Evolutionary conservation across 2,113 vertebrate species (phyloP).

Genomic region (Chaetops frenatus): DNA sequence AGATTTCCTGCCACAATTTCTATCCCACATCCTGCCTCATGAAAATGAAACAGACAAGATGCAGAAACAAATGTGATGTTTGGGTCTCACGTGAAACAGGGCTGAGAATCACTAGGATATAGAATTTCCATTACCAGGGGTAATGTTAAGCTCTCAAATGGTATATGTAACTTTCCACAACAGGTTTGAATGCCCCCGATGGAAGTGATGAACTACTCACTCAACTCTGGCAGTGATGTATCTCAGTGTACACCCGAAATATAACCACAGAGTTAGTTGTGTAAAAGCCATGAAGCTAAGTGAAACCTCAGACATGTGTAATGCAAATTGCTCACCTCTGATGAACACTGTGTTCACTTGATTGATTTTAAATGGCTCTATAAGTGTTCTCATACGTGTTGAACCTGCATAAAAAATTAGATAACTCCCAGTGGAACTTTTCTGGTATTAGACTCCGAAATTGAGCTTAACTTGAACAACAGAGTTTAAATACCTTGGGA

Average conservation of each 20-base stretch:
- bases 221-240: neutral
- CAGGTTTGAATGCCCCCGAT: neutral
- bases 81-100: neutral
- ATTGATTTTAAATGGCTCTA: slow-evolving; percentile 45
- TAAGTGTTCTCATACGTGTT: slow-evolving; percentile 33
- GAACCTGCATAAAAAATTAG: slow-evolving; percentile 40
- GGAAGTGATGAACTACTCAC: neutral
- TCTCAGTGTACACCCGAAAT: neutral
- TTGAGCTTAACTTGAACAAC: slow-evolving; percentile 40
- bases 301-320: slow-evolving; percentile 9
- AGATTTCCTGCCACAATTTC: neutral
- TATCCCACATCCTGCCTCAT: accelerated
- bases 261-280: neutral
- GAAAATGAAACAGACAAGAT: neutral
- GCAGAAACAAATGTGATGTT: neutral
- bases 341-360: slow-evolving; percentile 4
- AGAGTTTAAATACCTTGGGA: slow-evolving; percentile 29
- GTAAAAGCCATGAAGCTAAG: neutral
- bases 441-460: slow-evolving; percentile 15
- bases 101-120: neutral
- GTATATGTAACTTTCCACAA: neutral
- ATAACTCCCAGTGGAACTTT: slow-evolving; percentile 9
- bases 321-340: slow-evolving; percentile 41
- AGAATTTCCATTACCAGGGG: neutral
- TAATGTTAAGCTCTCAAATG: neutral